A percentile compares a stretch with the other conserved stretches of the same genome.
These are phyloP conservation scores for Lobophora halterata DNA, from an alignment of 2,888 invertebrate species.

Conservation along the genomic window DNA sequence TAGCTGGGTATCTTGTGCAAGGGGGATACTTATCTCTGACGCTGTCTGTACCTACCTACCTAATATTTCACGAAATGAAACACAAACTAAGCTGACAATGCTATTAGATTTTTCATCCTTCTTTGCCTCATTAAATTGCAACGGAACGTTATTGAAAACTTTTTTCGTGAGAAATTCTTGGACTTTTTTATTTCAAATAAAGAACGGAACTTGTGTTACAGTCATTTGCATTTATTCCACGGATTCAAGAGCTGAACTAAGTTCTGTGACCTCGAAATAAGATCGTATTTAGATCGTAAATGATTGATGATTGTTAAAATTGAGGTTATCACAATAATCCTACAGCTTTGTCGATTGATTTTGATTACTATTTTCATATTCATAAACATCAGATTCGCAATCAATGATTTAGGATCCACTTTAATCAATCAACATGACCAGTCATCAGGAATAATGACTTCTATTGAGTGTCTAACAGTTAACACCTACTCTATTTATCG, in stretches of 20 bases:
- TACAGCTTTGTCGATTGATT: slow-evolving; percentile 1
- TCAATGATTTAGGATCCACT: slow-evolving; percentile 2
- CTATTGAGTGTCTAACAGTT: too few species aligned
- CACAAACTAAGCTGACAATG: too few species aligned
- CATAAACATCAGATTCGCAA: slow-evolving; percentile 2
- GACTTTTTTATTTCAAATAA: slow-evolving; percentile 9
- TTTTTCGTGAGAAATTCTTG: slow-evolving; percentile 5
- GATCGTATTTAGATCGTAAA: slow-evolving; percentile 15
- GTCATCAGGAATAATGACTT: too few species aligned
- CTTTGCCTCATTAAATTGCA: neutral
- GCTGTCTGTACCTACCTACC: too few species aligned
- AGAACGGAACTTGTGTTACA: slow-evolving; percentile 1
- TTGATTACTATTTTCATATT: neutral
- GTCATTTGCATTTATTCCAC: slow-evolving; percentile 4
- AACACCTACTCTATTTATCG: too few species aligned
- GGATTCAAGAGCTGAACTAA: neutral
- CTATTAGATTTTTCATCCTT: too few species aligned
- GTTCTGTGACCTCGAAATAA: neutral
- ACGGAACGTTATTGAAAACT: neutral
- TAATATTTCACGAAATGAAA: too few species aligned
- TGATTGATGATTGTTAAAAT: slow-evolving; percentile 14
- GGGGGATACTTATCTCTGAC: too few species aligned
- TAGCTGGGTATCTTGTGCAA: too few species aligned
- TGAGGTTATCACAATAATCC: slow-evolving; percentile 13
- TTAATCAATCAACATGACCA: too few species aligned